These are phyloP conservation scores for Dermolepida albohirtum DNA, from an alignment of 2,888 invertebrate species.

Conservation along the genomic window DNA sequence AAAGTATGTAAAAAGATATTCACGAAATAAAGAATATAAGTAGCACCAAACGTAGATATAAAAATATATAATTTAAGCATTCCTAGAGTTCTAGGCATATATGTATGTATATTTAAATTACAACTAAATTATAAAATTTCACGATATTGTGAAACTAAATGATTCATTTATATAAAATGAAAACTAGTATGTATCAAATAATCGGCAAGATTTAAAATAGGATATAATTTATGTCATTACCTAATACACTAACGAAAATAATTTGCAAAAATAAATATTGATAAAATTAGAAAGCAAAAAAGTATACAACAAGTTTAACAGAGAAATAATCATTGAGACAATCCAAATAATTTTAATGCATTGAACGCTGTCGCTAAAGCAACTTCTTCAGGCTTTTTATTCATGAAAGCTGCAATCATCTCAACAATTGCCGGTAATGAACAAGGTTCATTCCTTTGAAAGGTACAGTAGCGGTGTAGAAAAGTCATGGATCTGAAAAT, in stretches of 20 bases:
- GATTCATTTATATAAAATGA: conserved; percentile 17
- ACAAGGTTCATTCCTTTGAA: conserved; percentile 96
- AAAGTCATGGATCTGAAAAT: conserved; percentile 78
- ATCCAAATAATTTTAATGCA: conserved; percentile 89
- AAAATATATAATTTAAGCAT: conserved; percentile 37
- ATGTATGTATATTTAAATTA: conserved; percentile 9
- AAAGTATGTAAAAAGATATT: conserved; percentile 19
- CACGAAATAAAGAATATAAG: conserved; percentile 18
- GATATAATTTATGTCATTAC: conserved; percentile 19
- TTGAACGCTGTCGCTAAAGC: conserved; percentile 92
- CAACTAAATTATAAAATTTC: conserved; percentile 16
- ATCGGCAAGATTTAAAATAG: conserved; percentile 28
- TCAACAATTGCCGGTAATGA: conserved; percentile 93
- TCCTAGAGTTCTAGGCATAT: neutral
- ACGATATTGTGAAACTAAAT: conserved; percentile 23
- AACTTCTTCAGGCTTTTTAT: conserved; percentile 87
- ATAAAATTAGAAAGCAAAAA: conserved; percentile 22
- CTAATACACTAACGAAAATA: conserved; percentile 11
- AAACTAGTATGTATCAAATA: conserved; percentile 18
- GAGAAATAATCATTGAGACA: conserved; percentile 72
- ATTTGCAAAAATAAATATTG: conserved; percentile 31
- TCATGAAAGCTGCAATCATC: conserved; percentile 93
- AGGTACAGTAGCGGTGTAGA: conserved; percentile 91
- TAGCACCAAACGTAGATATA: conserved; percentile 34
- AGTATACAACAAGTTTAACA: conserved; percentile 1